These are phyloP conservation scores for Andrena flavipes DNA, from an alignment of 2,888 invertebrate genomes.

Conservation along the genomic window DNA sequence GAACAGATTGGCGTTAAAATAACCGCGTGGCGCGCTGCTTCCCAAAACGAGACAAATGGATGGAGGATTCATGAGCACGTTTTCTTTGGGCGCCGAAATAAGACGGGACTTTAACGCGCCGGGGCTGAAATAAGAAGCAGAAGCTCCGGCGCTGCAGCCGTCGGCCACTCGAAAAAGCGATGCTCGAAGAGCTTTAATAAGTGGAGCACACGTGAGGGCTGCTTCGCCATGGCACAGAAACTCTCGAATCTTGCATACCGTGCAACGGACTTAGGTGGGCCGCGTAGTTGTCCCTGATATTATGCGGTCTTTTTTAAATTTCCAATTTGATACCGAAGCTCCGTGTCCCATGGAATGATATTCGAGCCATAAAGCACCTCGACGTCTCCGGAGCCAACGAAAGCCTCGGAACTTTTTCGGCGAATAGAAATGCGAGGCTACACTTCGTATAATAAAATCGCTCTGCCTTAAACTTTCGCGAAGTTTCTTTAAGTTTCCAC, in stretches of 20 bases:
- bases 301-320: slow-evolving; percentile 30
- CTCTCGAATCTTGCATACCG: slow-evolving; percentile 10
- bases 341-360: too few relatives aligned
- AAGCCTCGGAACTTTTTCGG: neutral
- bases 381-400: neutral
- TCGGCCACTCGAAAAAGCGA: slow-evolving; percentile 26
- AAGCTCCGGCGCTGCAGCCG: neutral
- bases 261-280: too few relatives aligned
- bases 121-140: slow-evolving; percentile 33
- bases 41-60: too few relatives aligned
- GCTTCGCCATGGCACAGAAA: neutral
- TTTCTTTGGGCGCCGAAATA: slow-evolving; percentile 18
- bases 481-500: neutral
- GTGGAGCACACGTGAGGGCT: slow-evolving; percentile 45
- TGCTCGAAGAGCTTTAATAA: slow-evolving; percentile 52
- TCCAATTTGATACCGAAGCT: slow-evolving; percentile 19
- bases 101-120: slow-evolving; percentile 24
- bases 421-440: neutral
- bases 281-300: neutral
- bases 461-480: neutral
- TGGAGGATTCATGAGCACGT: too few relatives aligned
- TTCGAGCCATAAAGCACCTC: neutral
- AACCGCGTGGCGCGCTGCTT: too few relatives aligned
- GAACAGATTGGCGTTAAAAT: too few relatives aligned
- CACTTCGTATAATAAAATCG: neutral